Evolutionary conservation across 2,113 vertebrate genomes (phyloP).

Genomic region (Crotalus helleri): DNA sequence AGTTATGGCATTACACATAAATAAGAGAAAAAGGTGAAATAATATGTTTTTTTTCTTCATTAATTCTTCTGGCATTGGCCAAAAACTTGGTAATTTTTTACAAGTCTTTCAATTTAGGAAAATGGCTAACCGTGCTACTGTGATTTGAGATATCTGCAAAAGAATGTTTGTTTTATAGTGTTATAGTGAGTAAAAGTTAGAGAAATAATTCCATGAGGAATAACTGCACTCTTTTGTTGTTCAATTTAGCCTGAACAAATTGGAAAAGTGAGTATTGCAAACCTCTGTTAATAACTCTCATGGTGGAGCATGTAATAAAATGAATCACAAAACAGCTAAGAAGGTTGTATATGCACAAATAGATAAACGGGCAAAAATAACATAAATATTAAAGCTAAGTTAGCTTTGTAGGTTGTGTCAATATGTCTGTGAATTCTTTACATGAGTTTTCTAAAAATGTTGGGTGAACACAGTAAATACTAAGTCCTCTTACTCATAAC

Average conservation of each 20-base stretch:
- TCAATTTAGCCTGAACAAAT: fast-evolving
- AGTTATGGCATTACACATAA: no score
- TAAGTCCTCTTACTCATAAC: background rate
- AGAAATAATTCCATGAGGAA: background rate
- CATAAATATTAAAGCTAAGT: background rate
- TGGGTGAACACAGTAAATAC: background rate
- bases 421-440: background rate
- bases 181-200: background rate
- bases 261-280: background rate
- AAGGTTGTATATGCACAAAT: no score
- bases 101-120: background rate
- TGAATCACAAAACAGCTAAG: no score
- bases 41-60: background rate
- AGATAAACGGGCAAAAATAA: no score
- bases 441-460: background rate
- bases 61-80: background rate
- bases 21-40: background rate
- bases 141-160: background rate
- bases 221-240: background rate
- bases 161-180: background rate
- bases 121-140: background rate
- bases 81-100: background rate
- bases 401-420: background rate
- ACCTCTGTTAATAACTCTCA: background rate
- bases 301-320: no score